Evolutionary conservation across 2,113 vertebrate species (phyloP).

Genomic region (Pandion haliaetus): DNA sequence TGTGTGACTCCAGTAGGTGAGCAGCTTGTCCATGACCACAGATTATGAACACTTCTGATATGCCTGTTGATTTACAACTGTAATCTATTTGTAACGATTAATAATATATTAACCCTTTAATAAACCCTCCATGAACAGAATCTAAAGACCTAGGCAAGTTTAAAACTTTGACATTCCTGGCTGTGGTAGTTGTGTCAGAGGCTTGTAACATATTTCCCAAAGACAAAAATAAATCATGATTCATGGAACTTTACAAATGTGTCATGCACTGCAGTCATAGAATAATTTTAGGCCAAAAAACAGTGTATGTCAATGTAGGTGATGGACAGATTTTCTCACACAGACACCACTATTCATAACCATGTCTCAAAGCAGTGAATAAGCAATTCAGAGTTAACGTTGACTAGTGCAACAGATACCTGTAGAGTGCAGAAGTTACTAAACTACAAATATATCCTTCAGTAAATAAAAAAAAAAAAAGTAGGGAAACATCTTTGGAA

Average conservation of each 20-base stretch:
- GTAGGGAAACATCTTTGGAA: neutral
- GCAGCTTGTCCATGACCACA: neutral
- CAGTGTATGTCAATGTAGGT: fast-evolving
- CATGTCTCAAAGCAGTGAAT: neutral
- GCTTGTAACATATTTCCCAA: neutral
- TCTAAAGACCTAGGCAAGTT: neutral
- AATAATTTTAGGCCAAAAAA: neutral
- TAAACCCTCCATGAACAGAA: neutral
- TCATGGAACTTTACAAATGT: neutral
- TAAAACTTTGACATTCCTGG: neutral
- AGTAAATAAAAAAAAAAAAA: neutral
- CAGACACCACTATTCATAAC: neutral
- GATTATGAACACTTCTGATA: neutral
- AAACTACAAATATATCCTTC: neutral
- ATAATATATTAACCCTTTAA: neutral
- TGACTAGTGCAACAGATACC: neutral
- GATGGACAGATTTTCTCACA: neutral
- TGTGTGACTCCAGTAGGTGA: neutral
- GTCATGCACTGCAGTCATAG: neutral
- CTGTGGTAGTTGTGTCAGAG: neutral
- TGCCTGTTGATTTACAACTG: neutral
- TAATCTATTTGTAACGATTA: neutral
- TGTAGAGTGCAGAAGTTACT: neutral
- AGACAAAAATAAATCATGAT: neutral
- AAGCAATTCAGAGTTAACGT: neutral